phyloP scores from a whole-genome alignment of 2,888 invertebrate genomes.

The Eutolmus rufibarbis region DNA sequence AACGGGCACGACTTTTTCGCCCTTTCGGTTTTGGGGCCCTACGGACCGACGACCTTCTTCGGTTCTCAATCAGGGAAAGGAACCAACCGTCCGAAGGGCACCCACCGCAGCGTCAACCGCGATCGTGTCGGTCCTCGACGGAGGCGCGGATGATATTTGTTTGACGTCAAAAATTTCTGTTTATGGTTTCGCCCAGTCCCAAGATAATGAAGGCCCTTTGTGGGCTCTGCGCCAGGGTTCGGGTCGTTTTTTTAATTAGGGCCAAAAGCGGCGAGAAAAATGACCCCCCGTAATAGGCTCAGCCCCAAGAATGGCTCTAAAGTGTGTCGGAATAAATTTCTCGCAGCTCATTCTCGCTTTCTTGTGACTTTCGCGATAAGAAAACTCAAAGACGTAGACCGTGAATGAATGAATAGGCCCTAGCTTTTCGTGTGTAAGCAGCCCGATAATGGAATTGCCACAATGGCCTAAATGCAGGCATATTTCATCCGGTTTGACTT shows the following conservation, averaged over 20 bases:
- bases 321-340: constrained; percentile 30
- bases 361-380: constrained; percentile 32
- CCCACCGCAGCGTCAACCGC: not conserved
- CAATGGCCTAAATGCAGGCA: constrained; percentile 36
- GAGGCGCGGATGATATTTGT: constrained; percentile 18
- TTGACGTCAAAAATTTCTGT: constrained; percentile 35
- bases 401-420: not conserved
- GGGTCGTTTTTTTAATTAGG: constrained; percentile 7
- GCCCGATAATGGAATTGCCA: constrained; percentile 21
- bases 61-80: not conserved
- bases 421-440: constrained; percentile 27
- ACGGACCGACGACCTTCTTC: not conserved
- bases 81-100: not conserved
- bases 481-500: constrained; percentile 36
- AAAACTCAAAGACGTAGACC: not conserved
- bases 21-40: not conserved
- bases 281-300: constrained; percentile 23
- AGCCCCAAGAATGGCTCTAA: not conserved
- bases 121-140: not conserved
- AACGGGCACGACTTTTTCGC: constrained; percentile 30
- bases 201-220: constrained; percentile 36
- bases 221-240: not conserved
- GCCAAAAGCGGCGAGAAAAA: constrained; percentile 6
- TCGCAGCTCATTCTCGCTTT: constrained; percentile 13
- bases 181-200: constrained; percentile 9